phyloP scores from a whole-genome alignment of 1,140 invertebrate species.

The Semibalanus balanoides region DNA sequence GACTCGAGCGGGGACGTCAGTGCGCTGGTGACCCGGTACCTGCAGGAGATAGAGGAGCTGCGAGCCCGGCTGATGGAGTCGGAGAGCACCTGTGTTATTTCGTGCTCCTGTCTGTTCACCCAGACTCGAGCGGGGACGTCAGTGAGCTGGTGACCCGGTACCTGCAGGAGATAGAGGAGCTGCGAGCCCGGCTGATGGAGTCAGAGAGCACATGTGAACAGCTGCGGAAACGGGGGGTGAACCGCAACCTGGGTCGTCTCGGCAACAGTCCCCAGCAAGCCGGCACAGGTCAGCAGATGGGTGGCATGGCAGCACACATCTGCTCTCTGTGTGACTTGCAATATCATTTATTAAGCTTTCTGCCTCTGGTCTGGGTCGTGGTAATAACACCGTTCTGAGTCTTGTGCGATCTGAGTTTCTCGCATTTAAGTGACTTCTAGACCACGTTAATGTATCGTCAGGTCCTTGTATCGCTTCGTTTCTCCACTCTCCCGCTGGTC shows the following conservation, averaged over 20 bases:
- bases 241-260: conserved; percentile 24
- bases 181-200: conserved; percentile 72
- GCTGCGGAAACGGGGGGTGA: conserved; percentile 40
- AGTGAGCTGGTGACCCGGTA: conserved; percentile 63
- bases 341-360: too few relatives aligned
- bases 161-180: conserved; percentile 77
- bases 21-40: conserved; percentile 61
- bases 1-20: conserved; percentile 41
- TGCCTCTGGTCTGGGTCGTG: too few relatives aligned
- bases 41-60: conserved; percentile 82
- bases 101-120: too few relatives aligned
- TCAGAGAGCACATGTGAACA: conserved; percentile 70
- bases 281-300: neutral
- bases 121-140: too few relatives aligned
- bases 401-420: too few relatives aligned
- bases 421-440: too few relatives aligned
- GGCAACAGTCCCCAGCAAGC: conserved; percentile 16
- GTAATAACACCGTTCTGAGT: too few relatives aligned
- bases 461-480: too few relatives aligned
- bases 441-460: too few relatives aligned
- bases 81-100: conserved; percentile 68
- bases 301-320: too few relatives aligned
- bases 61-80: conserved; percentile 73
- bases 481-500: too few relatives aligned
- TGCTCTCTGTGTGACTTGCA: too few relatives aligned